These are phyloP conservation scores for Liposcelis brunnea DNA, from an alignment of 2,888 invertebrate genomes.

Conservation along the genomic window DNA sequence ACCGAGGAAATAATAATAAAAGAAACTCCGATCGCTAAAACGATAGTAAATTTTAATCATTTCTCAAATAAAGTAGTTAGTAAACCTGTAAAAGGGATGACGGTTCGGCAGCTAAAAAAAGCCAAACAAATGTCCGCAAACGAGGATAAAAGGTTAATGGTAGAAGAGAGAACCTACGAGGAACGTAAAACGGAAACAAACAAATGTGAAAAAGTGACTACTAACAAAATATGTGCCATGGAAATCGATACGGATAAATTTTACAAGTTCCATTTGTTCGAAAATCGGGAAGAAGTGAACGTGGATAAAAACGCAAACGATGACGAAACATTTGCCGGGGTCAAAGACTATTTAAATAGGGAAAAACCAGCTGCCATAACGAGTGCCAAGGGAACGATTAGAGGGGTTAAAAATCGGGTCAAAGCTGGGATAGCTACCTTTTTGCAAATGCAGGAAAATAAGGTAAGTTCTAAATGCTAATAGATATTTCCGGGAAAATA, in stretches of 20 bases:
- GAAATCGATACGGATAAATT: slow-evolving; percentile 50
- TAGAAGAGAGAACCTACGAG: slow-evolving; percentile 50
- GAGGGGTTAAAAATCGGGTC: slow-evolving; percentile 87
- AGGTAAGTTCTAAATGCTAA: slow-evolving; percentile 39
- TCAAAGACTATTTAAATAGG: slow-evolving; percentile 42
- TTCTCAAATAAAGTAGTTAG: slow-evolving; percentile 26
- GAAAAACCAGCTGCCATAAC: slow-evolving; percentile 60
- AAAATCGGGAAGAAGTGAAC: slow-evolving; percentile 26
- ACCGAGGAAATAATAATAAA: background rate
- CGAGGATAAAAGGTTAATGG: slow-evolving; percentile 24
- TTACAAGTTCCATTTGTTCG: slow-evolving; percentile 69
- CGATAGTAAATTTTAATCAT: background rate
- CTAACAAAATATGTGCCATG: slow-evolving; percentile 32
- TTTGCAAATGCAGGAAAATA: slow-evolving; percentile 63
- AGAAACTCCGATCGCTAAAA: slow-evolving; percentile 6
- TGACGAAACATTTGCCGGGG: slow-evolving; percentile 52
- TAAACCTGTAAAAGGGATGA: slow-evolving; percentile 23
- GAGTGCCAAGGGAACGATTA: slow-evolving; percentile 81
- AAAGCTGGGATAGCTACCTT: slow-evolving; percentile 92
- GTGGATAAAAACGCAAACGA: slow-evolving; percentile 22
- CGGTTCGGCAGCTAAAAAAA: slow-evolving; percentile 13
- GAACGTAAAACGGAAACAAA: slow-evolving; percentile 29
- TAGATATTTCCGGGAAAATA: too few species aligned
- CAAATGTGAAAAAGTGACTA: slow-evolving; percentile 22
- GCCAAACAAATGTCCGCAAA: slow-evolving; percentile 22